Conservation (phyloP, 2,888 invertebrate species). For the Luffia ferchaultella region DNA sequence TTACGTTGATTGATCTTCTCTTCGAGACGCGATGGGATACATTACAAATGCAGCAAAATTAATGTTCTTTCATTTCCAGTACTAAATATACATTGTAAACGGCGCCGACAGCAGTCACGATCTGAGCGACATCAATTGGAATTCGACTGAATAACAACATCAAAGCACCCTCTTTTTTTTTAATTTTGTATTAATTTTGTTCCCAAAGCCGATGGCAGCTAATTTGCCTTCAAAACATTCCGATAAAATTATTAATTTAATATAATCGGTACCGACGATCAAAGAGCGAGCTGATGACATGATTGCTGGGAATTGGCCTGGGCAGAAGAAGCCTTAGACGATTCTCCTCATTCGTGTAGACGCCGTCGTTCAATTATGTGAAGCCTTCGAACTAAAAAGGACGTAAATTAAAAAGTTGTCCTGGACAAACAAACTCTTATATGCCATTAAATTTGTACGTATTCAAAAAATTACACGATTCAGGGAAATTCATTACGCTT, state of each 20-base stretch:
- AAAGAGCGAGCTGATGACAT: slow-evolving; percentile 44
- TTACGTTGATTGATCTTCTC: background rate
- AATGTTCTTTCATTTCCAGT: background rate
- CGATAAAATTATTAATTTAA: slow-evolving; percentile 39
- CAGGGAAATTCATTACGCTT: too few species aligned
- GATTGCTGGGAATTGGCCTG: slow-evolving; percentile 47
- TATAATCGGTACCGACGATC: slow-evolving; percentile 35
- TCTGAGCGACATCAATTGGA: slow-evolving; percentile 3
- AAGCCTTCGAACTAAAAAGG: slow-evolving; percentile 50
- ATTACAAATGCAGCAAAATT: background rate
- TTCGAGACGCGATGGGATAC: background rate
- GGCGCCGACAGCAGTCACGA: background rate
- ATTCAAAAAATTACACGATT: background rate
- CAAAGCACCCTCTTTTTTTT: slow-evolving; percentile 18
- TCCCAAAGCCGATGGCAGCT: slow-evolving; percentile 14
- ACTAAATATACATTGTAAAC: background rate
- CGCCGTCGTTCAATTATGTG: slow-evolving; percentile 46
- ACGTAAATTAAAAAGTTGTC: slow-evolving; percentile 55
- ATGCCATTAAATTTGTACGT: background rate
- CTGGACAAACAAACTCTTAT: slow-evolving; percentile 28
- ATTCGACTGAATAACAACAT: slow-evolving; percentile 18
- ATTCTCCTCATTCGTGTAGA: slow-evolving; percentile 18
- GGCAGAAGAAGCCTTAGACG: slow-evolving; percentile 26
- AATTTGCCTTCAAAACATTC: slow-evolving; percentile 26
- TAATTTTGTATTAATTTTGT: slow-evolving; percentile 19